Evolutionary conservation across 2,888 invertebrate genomes (phyloP), one percentile per base, ranked within the genome.

Genomic region (Epistrophe eligans): DNA sequence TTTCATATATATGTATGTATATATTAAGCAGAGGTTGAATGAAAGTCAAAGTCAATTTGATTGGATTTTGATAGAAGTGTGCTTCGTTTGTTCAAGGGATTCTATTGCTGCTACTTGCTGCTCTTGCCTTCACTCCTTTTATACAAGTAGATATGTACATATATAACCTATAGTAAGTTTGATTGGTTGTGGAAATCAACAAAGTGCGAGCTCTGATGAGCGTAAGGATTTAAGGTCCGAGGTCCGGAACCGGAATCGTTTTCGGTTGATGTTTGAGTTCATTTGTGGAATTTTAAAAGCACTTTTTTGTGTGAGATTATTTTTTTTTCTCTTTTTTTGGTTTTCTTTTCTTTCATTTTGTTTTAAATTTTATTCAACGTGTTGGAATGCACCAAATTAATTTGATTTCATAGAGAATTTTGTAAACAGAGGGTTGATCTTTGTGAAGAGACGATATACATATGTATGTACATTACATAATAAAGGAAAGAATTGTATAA

Each of bases 41-140:
- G 67, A 62, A 48, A 67, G 77, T 73, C 72, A 55, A 77, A 83
- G 72, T 62, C 67, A 60, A 73, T 77, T 79, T 73, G 77, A 84
- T 84, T 84, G 84, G 80, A 84, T 80, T 84, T 80, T 84, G 84
- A 84, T 84, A 67, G 80, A 73, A 80, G 45, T 80, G 76, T 74
- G 79, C 72, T 70, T 55, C 62, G 32, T 77, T 77, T 66, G 73
- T 50, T 28, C 19, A 70, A 70, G 79, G 55, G 62, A 62, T 72
- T 57, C 64, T 80, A 11, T 40, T 58, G 10, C 58, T 32, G 13
- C 17, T 45, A 24, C 24, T 24, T 24, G 1, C 24, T 17, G n/a
- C 28, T 28, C 43, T 45, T 45, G 24, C 24, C 15, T 9, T 32
- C 32, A 1, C 8, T 66, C 35, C 2, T 13, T 66, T 17, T 43